A percentile compares a stretch with the other conserved stretches of the same genome.
Conservation (phyloP, 1,140 invertebrate genomes). For the Macrobrachium rosenbergii region DNA sequence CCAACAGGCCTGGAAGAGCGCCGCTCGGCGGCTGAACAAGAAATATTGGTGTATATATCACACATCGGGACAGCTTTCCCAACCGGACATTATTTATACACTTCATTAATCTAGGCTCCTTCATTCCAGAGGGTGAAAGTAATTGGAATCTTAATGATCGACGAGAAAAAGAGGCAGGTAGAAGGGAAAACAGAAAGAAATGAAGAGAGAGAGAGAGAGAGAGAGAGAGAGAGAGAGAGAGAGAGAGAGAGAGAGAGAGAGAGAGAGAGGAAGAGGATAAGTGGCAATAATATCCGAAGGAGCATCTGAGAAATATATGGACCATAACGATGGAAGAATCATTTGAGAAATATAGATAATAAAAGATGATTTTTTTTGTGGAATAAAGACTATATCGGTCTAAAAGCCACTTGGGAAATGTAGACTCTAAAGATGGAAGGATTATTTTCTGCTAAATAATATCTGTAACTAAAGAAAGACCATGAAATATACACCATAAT, state of each 20-base stretch:
- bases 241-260: slow-evolving; percentile 15
- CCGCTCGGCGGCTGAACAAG: slow-evolving; percentile 25
- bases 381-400: too few relatives aligned
- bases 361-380: too few relatives aligned
- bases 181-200: background rate
- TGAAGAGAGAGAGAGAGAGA: slow-evolving; percentile 10
- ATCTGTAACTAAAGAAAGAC: too few relatives aligned
- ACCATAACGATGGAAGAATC: too few relatives aligned
- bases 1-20: too few relatives aligned
- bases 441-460: too few relatives aligned
- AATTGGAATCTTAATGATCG: slow-evolving; percentile 50
- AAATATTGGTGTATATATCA: slow-evolving; percentile 51
- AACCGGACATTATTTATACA: slow-evolving; percentile 34
- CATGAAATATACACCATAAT: too few relatives aligned
- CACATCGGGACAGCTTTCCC: slow-evolving; percentile 2
- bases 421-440: too few relatives aligned
- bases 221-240: slow-evolving; percentile 1
- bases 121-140: slow-evolving; percentile 18
- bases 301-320: too few relatives aligned
- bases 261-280: slow-evolving; percentile 21
- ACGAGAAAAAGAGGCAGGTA: slow-evolving; percentile 2
- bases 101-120: slow-evolving; percentile 39
- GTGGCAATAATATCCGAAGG: too few relatives aligned
- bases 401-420: too few relatives aligned
- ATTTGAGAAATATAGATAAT: too few relatives aligned